Evolutionary conservation across 1,140 invertebrate species (phyloP), one percentile per base, ranked within the genome.

Genomic region (Araneus ventricosus): DNA sequence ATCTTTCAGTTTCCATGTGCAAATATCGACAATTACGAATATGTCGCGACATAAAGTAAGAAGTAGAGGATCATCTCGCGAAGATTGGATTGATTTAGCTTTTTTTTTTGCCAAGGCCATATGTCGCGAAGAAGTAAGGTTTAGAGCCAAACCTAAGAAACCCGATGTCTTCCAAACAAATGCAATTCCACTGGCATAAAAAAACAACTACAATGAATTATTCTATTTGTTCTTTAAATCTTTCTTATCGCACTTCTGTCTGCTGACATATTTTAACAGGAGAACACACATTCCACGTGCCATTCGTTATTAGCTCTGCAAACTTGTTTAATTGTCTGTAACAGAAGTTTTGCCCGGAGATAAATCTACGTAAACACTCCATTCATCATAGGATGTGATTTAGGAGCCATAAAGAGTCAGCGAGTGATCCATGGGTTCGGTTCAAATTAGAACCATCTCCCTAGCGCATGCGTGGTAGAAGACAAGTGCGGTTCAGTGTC

Each of bases 401-500:
- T 75, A 75, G 14, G 27, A 37, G 34, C 30, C 70, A 75, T 22
- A 75, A 75, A 75, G 14, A 75, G 27, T 20, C 70, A 37, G 10
- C 27, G 34, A 37, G 17, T 37, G 70, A 75, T 34, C 70, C 70
- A 75, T 75, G 27, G 30, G 20, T 37, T 75, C 63, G 17, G 30
- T 75, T 75, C 70, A 75, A 75, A 75, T 75, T 75, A 75, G 70
- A 75, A 75, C 24, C 63, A n/a, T 27, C n/a, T 67, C 7, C 63
- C 70, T 14, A 2, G 14, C 70, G 70, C 70, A 37, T 75, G 70
- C 27, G 30, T 34, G 27, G 4, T 75, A 14, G 20, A 45, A 82
- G n/a, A 82, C 80, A 41, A 82, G 39, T 7, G 7, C 37, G 41
- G 80, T 82, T 82, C 80, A 82, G 80, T 82, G 41, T 52, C 80